Percentiles rank a stretch among this genome's conserved stretches.
These are phyloP conservation scores for Tenthredo amoena DNA, from an alignment of 2,888 invertebrate genomes.

Conservation along the genomic window DNA sequence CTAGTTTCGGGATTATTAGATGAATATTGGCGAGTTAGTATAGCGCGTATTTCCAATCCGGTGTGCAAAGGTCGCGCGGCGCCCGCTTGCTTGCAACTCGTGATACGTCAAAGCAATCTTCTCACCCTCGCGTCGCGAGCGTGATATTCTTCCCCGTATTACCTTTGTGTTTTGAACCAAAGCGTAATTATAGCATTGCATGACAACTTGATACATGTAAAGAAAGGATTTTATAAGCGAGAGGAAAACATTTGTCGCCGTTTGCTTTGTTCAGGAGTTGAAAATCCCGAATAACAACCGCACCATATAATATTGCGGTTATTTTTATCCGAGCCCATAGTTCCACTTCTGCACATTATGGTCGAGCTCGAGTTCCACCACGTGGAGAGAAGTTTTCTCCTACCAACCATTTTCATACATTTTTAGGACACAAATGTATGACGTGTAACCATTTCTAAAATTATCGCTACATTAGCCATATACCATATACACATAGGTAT, in stretches of 20 bases:
- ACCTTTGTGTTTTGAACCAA: too few relatives aligned
- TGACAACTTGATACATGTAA: neutral
- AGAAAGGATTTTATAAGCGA: neutral
- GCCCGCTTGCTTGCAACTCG: neutral
- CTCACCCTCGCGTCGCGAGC: neutral
- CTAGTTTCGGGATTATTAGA: neutral
- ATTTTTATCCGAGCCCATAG: neutral
- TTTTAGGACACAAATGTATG: neutral
- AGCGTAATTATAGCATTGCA: neutral
- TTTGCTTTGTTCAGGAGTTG: neutral
- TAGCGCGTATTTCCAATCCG: neutral
- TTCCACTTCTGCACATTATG: neutral
- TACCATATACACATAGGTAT: neutral
- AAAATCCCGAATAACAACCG: neutral
- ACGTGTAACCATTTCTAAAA: neutral
- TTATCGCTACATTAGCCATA: neutral
- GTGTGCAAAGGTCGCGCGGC: neutral
- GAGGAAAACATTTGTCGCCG: neutral
- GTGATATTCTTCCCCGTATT: neutral
- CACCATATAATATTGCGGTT: neutral
- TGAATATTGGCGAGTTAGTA: neutral
- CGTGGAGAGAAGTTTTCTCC: neutral
- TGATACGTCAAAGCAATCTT: neutral
- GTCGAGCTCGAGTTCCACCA: neutral
- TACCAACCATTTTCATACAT: neutral